Percentiles rank a stretch among this genome's conserved stretches.
phyloP scores from a whole-genome alignment of 2,797 vertebrate genomes.

The Hydrophis major region DNA sequence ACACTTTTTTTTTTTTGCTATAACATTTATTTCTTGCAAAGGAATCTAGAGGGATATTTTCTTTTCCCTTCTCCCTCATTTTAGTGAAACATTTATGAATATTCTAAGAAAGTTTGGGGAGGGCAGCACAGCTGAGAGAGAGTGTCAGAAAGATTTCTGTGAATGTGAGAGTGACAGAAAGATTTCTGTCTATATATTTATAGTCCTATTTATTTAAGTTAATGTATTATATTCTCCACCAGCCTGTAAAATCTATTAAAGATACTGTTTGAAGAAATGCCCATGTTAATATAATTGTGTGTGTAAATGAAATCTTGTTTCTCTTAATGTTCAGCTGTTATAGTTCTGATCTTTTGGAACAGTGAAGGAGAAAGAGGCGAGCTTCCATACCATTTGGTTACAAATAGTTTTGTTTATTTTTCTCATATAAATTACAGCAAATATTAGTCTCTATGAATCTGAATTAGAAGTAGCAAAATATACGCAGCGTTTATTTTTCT shows the following conservation, averaged over 20 bases:
- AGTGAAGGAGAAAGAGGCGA: neutral
- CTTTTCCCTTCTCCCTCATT: neutral
- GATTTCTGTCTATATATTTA: neutral
- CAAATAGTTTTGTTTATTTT: neutral
- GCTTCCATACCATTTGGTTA: neutral
- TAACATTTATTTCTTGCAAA: neutral
- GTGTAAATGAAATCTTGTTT: neutral
- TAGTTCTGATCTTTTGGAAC: neutral
- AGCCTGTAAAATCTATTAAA: neutral
- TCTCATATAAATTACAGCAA: neutral
- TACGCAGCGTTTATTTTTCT: neutral
- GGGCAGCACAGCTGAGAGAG: neutral
- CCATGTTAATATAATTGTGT: neutral
- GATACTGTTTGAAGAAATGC: neutral
- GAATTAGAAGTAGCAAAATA: neutral
- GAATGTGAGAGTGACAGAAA: neutral
- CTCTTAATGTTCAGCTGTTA: neutral
- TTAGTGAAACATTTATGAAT: neutral
- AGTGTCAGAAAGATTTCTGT: neutral
- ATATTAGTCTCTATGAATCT: neutral
- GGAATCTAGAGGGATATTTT: neutral
- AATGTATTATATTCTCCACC: neutral
- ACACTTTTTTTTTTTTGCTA: neutral
- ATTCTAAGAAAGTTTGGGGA: neutral
- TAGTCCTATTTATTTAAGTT: neutral